Evolutionary conservation across 2,797 vertebrate genomes (phyloP).

Genomic region (Anguilla megastoma): DNA sequence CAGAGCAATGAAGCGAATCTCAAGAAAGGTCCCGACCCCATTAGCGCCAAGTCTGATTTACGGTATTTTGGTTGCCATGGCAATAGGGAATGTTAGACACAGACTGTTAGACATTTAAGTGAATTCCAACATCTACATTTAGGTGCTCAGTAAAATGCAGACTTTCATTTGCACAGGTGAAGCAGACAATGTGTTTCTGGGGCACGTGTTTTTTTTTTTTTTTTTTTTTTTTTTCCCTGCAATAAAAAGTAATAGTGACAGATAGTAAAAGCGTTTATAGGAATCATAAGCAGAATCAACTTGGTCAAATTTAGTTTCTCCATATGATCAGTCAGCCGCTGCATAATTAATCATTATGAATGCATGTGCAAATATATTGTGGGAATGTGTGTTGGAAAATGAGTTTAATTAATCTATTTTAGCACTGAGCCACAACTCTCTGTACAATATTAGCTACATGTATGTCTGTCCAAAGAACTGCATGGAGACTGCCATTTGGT

Average conservation of each 20-base stretch:
- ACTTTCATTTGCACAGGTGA: neutral
- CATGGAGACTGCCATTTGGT: neutral
- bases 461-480: neutral
- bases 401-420: neutral
- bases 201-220: no score
- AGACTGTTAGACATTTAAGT: slow-evolving; percentile 24
- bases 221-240: neutral
- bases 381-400: neutral
- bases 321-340: neutral
- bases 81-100: slow-evolving; percentile 3
- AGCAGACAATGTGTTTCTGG: neutral
- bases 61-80: slow-evolving; percentile 36
- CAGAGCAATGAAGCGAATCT: slow-evolving; percentile 54
- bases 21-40: slow-evolving; percentile 60
- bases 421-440: neutral
- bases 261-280: neutral
- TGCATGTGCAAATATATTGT: neutral
- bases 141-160: neutral
- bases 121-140: slow-evolving; percentile 18
- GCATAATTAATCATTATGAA: neutral
- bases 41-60: slow-evolving; percentile 57
- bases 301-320: neutral
- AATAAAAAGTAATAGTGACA: neutral
- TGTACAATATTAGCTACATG: neutral
- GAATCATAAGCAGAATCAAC: neutral